Percentiles rank a stretch among this genome's conserved stretches.
Evolutionary conservation across 2,113 vertebrate genomes (phyloP).

Genomic region (Arizona elegans): DNA sequence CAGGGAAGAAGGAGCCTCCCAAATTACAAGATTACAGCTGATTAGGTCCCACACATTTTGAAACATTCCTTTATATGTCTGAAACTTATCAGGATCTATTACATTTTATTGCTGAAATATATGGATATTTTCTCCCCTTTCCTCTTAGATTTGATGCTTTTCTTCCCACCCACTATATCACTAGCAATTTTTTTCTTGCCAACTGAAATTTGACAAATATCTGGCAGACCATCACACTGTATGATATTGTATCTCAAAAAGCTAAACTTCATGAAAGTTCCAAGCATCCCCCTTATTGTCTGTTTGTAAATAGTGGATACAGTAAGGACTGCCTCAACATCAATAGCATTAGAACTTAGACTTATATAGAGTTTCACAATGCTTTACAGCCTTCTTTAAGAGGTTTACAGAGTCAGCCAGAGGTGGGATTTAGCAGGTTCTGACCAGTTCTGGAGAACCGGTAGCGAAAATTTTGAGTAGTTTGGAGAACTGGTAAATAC

Average conservation of each 20-base stretch:
- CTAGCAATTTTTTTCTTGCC: not conserved
- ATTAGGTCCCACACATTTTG: not conserved
- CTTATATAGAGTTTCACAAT: not conserved
- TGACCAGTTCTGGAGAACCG: too few relatives aligned
- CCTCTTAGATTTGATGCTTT: not conserved
- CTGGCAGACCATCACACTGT: not conserved
- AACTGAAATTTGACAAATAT: not conserved
- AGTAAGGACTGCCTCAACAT: not conserved
- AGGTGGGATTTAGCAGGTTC: too few relatives aligned
- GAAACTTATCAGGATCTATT: not conserved
- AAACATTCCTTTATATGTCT: not conserved
- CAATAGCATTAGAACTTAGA: not conserved
- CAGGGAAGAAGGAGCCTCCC: not conserved
- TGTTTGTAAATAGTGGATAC: not conserved
- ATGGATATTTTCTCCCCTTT: not conserved
- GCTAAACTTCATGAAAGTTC: not conserved
- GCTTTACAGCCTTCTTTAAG: not conserved
- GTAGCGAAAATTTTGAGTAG: too few relatives aligned
- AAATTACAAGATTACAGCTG: not conserved
- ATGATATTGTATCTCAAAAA: not conserved
- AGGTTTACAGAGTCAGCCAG: not conserved
- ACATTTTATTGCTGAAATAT: not conserved
- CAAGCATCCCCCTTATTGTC: not conserved
- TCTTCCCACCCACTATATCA: not conserved
- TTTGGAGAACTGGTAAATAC: too few relatives aligned